Evolutionary conservation across 2,888 invertebrate genomes (phyloP).

Genomic region (Drosophila birchii): DNA sequence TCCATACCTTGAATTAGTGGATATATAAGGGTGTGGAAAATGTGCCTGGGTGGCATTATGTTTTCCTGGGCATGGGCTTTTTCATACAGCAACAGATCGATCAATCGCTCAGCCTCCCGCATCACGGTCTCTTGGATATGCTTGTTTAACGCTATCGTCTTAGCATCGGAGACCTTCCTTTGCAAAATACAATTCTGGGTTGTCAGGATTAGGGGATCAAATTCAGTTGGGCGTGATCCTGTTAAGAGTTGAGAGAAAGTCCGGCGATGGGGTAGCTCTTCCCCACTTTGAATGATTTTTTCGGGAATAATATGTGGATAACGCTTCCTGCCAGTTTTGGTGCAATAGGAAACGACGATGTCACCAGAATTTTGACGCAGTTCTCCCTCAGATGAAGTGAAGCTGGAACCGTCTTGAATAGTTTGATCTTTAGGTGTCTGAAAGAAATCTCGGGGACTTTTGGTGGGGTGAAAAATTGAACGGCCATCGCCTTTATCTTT

Average conservation of each 20-base stretch:
- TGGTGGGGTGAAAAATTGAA: background rate
- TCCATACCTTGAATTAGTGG: background rate
- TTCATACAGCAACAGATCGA: background rate
- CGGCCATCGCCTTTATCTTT: too few species aligned
- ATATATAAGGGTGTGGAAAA: background rate
- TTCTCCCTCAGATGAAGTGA: background rate
- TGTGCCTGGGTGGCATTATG: background rate
- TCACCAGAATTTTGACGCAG: background rate
- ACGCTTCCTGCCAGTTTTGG: slow-evolving; percentile 10
- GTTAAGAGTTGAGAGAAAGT: background rate
- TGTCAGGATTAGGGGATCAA: background rate
- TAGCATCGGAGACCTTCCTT: background rate
- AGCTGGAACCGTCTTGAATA: background rate
- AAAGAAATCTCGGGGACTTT: too few species aligned
- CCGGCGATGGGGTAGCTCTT: background rate
- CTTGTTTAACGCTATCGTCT: background rate
- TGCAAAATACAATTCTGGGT: slow-evolving; percentile 3
- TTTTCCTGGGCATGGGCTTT: background rate
- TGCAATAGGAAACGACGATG: background rate
- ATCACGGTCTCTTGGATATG: background rate
- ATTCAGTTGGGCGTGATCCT: background rate
- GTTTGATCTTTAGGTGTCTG: background rate
- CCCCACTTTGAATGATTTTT: too few species aligned
- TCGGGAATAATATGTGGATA: background rate
- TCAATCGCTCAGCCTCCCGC: background rate